phyloP scores from a whole-genome alignment of 2,113 vertebrate species.

The Craseonycteris thonglongyai region DNA sequence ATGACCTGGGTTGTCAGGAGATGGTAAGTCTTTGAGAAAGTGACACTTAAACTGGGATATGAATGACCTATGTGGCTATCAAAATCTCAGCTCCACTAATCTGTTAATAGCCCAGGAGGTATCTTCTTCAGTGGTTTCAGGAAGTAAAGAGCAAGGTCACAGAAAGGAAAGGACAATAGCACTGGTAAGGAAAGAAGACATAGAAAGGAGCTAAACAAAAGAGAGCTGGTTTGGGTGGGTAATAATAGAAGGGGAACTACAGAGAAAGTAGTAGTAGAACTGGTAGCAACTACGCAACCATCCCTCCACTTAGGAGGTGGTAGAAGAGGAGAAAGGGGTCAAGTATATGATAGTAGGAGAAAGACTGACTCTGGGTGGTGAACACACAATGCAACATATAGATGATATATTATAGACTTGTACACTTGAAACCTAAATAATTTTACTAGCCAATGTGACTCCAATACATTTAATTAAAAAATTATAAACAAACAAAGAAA shows the following conservation, averaged over 20 bases:
- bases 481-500: too few relatives aligned
- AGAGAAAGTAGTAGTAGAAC: background rate
- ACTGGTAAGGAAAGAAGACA: background rate
- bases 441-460: too few relatives aligned
- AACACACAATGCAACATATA: too few relatives aligned
- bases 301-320: background rate
- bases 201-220: background rate
- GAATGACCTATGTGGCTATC: background rate
- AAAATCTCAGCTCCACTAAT: background rate
- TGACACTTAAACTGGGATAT: background rate
- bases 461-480: too few relatives aligned
- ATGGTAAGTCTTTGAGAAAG: background rate
- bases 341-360: too few relatives aligned
- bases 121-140: background rate
- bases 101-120: background rate
- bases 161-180: background rate
- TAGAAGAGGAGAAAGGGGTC: too few relatives aligned
- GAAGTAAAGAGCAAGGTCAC: background rate
- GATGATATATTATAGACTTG: too few relatives aligned
- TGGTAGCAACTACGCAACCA: background rate
- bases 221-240: background rate
- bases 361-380: too few relatives aligned
- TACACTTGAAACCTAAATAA: too few relatives aligned
- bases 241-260: background rate
- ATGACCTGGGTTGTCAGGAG: background rate